Evolutionary conservation across 2,113 vertebrate species (phyloP).

Genomic region (Cyanoliseus patagonus): DNA sequence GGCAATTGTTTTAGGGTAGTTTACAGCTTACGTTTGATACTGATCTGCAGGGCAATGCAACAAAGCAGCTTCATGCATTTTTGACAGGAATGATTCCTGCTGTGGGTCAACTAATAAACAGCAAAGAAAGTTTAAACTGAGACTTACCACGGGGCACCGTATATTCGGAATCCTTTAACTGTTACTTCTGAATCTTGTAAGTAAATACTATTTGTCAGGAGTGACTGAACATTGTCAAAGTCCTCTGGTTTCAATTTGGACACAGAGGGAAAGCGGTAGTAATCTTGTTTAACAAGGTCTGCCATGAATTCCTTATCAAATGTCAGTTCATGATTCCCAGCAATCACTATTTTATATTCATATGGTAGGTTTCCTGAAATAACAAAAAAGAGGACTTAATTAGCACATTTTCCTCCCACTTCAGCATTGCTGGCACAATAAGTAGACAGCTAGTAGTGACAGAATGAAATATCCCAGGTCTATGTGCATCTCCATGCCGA

Average conservation of each 20-base stretch:
- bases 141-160: slow-evolving; percentile 95
- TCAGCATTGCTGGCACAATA: background rate
- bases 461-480: background rate
- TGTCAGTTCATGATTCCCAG: slow-evolving; percentile 99
- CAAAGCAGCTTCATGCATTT: slow-evolving; percentile 12
- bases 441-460: slow-evolving; percentile 47
- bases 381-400: slow-evolving; percentile 73
- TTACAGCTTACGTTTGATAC: background rate
- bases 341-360: slow-evolving; percentile 99
- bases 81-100: background rate
- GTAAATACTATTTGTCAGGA: slow-evolving; percentile 99
- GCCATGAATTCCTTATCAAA: slow-evolving; percentile 99
- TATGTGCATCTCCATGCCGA: background rate
- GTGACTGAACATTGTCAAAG: slow-evolving; percentile 98
- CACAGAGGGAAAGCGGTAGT: slow-evolving; percentile 98
- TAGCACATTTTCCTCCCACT: slow-evolving; percentile 71
- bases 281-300: slow-evolving; percentile 99
- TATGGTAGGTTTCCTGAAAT: slow-evolving; percentile 93
- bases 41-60: background rate
- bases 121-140: slow-evolving; percentile 35
- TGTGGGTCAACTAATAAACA: background rate
- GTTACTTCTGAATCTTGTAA: slow-evolving; percentile 98
- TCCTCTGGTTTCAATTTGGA: slow-evolving; percentile 99
- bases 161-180: slow-evolving; percentile 98
- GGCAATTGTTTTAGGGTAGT: background rate